Conservation (phyloP, 2,888 invertebrate genomes). For the Axea sp. region DNA sequence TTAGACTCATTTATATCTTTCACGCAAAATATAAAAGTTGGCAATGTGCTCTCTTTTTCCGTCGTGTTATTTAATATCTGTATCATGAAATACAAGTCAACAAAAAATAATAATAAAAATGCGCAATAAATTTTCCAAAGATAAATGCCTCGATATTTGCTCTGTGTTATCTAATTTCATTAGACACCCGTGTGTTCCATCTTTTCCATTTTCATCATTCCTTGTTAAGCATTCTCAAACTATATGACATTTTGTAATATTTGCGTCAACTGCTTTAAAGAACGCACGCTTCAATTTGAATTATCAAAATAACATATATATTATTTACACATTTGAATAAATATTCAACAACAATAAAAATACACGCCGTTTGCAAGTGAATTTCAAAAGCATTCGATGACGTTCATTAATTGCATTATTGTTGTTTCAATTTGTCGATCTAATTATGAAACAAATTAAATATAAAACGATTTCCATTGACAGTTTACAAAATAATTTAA, state of each 20-base stretch:
- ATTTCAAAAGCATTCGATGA: not conserved
- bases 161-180: no score
- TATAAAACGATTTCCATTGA: constrained; percentile 7
- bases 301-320: constrained; percentile 32
- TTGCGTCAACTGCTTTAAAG: constrained; percentile 14
- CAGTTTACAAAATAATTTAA: constrained; percentile 8
- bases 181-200: no score
- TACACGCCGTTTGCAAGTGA: no score
- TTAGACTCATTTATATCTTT: no score
- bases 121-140: no score
- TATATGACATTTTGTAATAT: constrained; percentile 6
- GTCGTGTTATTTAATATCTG: no score
- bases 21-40: no score
- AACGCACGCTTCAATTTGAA: constrained; percentile 11
- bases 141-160: no score
- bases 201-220: no score
- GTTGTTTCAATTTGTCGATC: not conserved
- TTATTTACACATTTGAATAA: constrained; percentile 33
- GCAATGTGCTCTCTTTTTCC: no score
- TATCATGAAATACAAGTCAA: no score
- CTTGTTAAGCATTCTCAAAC: not conserved
- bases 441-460: not conserved
- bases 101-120: no score
- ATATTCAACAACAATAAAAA: constrained; percentile 9
- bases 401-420: constrained; percentile 1